These are phyloP conservation scores for Bufotes viridis DNA, from an alignment of 2,797 vertebrate species.

Conservation along the genomic window DNA sequence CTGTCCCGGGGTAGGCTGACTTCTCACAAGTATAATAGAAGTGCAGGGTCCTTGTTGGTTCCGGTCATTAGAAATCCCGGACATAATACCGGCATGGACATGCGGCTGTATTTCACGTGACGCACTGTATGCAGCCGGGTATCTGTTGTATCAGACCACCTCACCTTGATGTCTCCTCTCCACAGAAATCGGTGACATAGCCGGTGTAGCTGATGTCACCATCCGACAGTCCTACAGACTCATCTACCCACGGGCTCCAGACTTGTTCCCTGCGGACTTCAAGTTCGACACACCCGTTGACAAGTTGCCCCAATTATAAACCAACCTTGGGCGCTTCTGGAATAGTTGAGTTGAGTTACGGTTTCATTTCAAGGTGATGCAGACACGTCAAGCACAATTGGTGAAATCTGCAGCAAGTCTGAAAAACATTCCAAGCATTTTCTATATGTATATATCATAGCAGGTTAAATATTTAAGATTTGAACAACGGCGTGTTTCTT, in stretches of 20 bases:
- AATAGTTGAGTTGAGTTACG: constrained; percentile 66
- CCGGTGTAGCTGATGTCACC: constrained; percentile 96
- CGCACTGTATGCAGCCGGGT: no score
- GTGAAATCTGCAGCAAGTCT: constrained; percentile 69
- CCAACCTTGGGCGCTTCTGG: constrained; percentile 57
- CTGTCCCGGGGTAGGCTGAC: no score
- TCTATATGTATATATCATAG: constrained; percentile 86
- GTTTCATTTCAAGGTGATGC: background rate
- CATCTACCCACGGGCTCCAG: constrained; percentile 96
- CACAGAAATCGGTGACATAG: constrained; percentile 96
- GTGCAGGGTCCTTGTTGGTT: no score
- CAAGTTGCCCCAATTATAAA: constrained; percentile 95
- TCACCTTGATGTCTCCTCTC: constrained; percentile 54
- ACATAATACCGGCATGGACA: no score
- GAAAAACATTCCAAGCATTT: constrained; percentile 88
- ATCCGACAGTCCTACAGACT: constrained; percentile 97
- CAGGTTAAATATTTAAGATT: constrained; percentile 78
- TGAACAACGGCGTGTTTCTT: constrained; percentile 73
- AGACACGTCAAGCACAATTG: constrained; percentile 65
- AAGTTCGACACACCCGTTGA: constrained; percentile 98
- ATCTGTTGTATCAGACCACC: no score
- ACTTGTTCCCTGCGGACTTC: constrained; percentile 97
- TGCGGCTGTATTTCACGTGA: no score
- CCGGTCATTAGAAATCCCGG: no score
- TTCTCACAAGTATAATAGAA: no score